Evolutionary conservation across 2,113 vertebrate species (phyloP).

Genomic region (Larimichthys polyactis): DNA sequence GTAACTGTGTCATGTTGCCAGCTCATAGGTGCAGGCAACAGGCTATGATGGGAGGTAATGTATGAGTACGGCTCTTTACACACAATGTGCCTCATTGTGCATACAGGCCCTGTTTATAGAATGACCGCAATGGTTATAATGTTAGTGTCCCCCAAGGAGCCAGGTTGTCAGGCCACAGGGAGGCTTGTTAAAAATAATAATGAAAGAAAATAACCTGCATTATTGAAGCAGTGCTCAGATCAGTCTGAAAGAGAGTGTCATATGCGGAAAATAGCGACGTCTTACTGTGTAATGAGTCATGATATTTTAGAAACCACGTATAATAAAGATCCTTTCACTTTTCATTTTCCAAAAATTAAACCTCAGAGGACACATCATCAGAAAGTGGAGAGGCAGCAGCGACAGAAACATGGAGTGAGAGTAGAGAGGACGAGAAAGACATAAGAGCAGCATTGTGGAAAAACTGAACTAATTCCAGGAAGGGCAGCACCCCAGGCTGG

Average conservation of each 20-base stretch:
- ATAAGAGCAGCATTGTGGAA: conserved; percentile 68
- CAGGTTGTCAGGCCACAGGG: conserved; percentile 64
- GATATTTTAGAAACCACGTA: conserved; percentile 54
- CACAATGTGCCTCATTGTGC: conserved; percentile 84
- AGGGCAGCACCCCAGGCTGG: conserved; percentile 33
- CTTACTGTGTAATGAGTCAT: conserved; percentile 42
- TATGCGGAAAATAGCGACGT: conserved; percentile 19
- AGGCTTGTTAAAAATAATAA: conserved; percentile 76
- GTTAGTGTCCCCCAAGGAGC: conserved; percentile 74
- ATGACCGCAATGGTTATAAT: conserved; percentile 71
- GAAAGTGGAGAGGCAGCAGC: conserved; percentile 40
- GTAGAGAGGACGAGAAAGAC: conserved; percentile 27
- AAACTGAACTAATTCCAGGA: conserved; percentile 72
- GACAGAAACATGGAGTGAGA: conserved; percentile 36
- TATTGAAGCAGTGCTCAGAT: conserved; percentile 44
- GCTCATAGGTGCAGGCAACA: conserved; percentile 44
- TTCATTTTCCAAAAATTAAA: conserved; percentile 62
- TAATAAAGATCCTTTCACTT: conserved; percentile 69
- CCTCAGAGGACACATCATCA: conserved; percentile 70
- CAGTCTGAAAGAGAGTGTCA: conserved; percentile 22
- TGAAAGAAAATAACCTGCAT: conserved; percentile 69
- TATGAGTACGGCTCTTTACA: conserved; percentile 42
- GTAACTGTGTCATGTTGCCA: conserved; percentile 45
- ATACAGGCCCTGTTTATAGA: conserved; percentile 60
- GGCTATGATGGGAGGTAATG: conserved; percentile 62